Evolutionary conservation across 1,140 invertebrate genomes (phyloP).

Genomic region (Notospermus geniculatus): DNA sequence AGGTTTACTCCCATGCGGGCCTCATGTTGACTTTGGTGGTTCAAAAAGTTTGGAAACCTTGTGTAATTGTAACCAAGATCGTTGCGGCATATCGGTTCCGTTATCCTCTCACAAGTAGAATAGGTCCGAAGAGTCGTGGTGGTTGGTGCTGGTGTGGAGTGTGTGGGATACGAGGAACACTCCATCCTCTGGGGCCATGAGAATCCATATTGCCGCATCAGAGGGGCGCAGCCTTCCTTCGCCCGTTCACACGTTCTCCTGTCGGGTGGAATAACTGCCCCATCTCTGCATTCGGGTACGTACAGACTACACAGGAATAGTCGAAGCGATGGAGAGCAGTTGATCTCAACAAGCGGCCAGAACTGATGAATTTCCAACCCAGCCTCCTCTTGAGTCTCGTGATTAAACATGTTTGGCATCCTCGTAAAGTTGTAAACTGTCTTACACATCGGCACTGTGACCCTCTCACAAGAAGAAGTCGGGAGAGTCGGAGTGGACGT

Average conservation of each 20-base stretch:
- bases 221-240: slow-evolving; percentile 74
- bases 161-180: slow-evolving; percentile 57
- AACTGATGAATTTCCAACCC: slow-evolving; percentile 26
- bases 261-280: slow-evolving; percentile 88
- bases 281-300: slow-evolving; percentile 55
- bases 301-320: slow-evolving; percentile 30
- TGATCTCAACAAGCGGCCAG: slow-evolving; percentile 24
- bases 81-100: slow-evolving; percentile 20
- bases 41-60: slow-evolving; percentile 25
- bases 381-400: slow-evolving; percentile 29
- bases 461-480: slow-evolving; percentile 25
- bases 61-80: slow-evolving; percentile 27
- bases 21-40: slow-evolving; percentile 27
- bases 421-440: slow-evolving; percentile 25
- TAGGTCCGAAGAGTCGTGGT: too few species aligned
- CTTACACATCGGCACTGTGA: slow-evolving; percentile 20
- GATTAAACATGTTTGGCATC: slow-evolving; percentile 28
- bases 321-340: slow-evolving; percentile 22
- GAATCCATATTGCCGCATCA: slow-evolving; percentile 93
- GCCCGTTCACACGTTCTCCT: slow-evolving; percentile 87
- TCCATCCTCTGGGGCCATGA: slow-evolving; percentile 90
- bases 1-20: slow-evolving; percentile 23
- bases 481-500: too few species aligned
- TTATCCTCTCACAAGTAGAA: slow-evolving; percentile 25
- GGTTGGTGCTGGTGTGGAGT: too few species aligned